phyloP scores from a whole-genome alignment of 2,888 invertebrate genomes.

The Mythimna impura region DNA sequence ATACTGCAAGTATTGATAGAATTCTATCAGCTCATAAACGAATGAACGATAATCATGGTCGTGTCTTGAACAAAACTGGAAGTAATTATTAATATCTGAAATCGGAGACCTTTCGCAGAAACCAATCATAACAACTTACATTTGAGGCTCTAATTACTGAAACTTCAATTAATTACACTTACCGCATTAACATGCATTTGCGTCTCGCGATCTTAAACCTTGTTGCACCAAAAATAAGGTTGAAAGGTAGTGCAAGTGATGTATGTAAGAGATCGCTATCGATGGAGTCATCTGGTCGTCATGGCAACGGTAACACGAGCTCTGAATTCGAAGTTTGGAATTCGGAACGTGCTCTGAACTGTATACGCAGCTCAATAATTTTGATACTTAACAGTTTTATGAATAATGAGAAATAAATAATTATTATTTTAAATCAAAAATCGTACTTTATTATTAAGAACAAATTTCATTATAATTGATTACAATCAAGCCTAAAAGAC shows the following conservation, averaged over 20 bases:
- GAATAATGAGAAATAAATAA: too few species aligned
- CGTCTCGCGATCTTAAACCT: slow-evolving; percentile 15
- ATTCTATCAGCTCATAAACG: not conserved
- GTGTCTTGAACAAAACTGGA: not conserved
- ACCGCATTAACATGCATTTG: not conserved
- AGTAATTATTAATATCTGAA: slow-evolving; percentile 14
- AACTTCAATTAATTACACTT: slow-evolving; percentile 64
- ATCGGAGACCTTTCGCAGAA: slow-evolving; percentile 33
- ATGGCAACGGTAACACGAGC: slow-evolving; percentile 73
- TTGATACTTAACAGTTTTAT: slow-evolving; percentile 58
- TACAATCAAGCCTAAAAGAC: too few species aligned
- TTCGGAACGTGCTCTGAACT: slow-evolving; percentile 71
- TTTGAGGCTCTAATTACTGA: slow-evolving; percentile 55
- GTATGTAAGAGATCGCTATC: slow-evolving; percentile 53
- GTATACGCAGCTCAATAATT: slow-evolving; percentile 9
- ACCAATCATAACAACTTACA: slow-evolving; percentile 47
- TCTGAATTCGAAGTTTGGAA: slow-evolving; percentile 74
- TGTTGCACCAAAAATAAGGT: not conserved
- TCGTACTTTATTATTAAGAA: not conserved
- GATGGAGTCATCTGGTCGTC: slow-evolving; percentile 70
- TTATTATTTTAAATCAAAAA: too few species aligned
- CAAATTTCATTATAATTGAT: not conserved
- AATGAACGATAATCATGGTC: not conserved
- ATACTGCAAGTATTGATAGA: not conserved
- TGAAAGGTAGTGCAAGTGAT: not conserved